These are phyloP conservation scores for Xiphophorus birchmanni DNA, from an alignment of 2,797 vertebrate genomes.

Conservation along the genomic window DNA sequence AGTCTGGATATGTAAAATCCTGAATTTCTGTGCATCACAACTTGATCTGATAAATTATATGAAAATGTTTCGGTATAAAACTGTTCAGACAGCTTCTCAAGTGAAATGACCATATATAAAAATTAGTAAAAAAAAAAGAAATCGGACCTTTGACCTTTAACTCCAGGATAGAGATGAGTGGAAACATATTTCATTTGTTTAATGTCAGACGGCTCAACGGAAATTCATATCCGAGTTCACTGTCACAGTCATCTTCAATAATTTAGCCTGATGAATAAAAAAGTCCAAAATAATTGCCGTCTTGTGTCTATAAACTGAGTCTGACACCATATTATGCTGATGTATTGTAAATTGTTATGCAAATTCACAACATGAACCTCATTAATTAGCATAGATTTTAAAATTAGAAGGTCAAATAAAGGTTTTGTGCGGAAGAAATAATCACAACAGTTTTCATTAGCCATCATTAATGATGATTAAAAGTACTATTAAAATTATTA, in stretches of 20 bases:
- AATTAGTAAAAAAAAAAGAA: neutral
- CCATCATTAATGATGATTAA: neutral
- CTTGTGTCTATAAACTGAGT: conserved; percentile 12
- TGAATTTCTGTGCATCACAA: too few relatives aligned
- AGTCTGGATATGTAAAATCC: too few relatives aligned
- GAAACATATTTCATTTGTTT: neutral
- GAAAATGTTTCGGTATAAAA: neutral
- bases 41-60: neutral
- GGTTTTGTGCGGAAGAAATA: neutral
- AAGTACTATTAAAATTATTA: neutral
- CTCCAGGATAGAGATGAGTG: neutral
- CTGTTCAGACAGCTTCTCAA: neutral
- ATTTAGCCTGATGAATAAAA: conserved; percentile 7
- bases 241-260: conserved; percentile 5
- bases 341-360: conserved; percentile 8
- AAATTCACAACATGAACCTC: conserved; percentile 18
- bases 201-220: conserved; percentile 1
- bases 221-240: conserved; percentile 24
- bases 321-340: conserved; percentile 20
- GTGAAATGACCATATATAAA: neutral
- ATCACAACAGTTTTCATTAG: neutral
- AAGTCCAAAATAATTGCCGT: neutral
- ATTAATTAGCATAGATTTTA: neutral
- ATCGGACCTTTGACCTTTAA: neutral
- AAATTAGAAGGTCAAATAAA: neutral